Percentiles rank a stretch among this genome's conserved stretches.
Evolutionary conservation across 2,113 vertebrate species (phyloP).

Genomic region (Chionis minor): DNA sequence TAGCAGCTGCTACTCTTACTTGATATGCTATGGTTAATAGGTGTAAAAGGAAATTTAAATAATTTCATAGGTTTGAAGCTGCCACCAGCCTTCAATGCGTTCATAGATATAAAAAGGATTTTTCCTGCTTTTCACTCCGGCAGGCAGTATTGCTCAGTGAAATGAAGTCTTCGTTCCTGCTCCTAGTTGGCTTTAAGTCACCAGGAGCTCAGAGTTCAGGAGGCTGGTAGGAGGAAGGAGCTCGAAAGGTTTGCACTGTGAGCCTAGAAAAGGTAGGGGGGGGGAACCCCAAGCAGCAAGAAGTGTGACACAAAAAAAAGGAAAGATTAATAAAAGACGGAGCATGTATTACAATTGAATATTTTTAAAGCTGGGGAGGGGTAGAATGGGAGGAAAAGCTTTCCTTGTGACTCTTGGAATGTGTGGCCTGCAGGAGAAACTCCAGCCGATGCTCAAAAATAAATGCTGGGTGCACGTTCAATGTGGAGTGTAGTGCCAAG

Average conservation of each 20-base stretch:
- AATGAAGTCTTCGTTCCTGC: background rate
- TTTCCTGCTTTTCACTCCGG: background rate
- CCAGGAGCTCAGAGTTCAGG: background rate
- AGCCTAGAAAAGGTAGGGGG: background rate
- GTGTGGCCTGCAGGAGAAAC: background rate
- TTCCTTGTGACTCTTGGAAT: background rate
- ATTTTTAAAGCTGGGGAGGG: background rate
- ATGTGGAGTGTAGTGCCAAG: background rate
- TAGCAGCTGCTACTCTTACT: constrained; percentile 41
- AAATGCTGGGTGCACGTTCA: background rate
- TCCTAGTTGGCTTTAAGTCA: background rate
- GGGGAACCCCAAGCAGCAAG: background rate
- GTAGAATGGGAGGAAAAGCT: background rate
- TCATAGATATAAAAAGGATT: background rate
- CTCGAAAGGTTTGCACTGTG: background rate
- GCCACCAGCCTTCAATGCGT: background rate
- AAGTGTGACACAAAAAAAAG: background rate
- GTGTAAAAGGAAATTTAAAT: constrained; percentile 60
- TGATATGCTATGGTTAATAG: constrained; percentile 53
- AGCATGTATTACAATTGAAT: background rate
- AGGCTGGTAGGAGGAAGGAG: background rate
- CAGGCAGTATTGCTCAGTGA: background rate
- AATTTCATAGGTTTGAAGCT: constrained; percentile 5
- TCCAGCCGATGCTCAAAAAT: background rate
- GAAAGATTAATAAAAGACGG: background rate